Percentiles rank a stretch among this genome's conserved stretches.
These are phyloP conservation scores for Eupithecia centaureata DNA, from an alignment of 2,888 invertebrate genomes.

Conservation along the genomic window DNA sequence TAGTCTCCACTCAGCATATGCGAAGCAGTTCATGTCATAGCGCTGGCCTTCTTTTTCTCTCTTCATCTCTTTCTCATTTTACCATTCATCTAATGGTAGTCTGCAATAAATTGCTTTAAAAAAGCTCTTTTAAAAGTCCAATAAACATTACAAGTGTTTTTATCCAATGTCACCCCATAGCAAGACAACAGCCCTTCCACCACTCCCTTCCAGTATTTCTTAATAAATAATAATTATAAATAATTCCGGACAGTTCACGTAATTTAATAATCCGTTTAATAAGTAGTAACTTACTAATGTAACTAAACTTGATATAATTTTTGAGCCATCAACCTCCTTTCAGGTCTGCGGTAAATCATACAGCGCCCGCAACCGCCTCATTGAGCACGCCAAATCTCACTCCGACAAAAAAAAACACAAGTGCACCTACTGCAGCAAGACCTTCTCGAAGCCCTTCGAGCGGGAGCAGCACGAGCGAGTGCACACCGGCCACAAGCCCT, in stretches of 20 bases:
- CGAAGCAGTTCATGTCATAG: no score
- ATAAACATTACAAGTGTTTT: neutral
- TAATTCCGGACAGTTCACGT: no score
- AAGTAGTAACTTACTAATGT: no score
- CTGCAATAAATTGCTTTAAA: no score
- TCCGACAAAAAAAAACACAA: slow-evolving; percentile 66
- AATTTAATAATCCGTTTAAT: no score
- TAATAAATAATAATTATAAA: no score
- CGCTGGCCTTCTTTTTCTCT: no score
- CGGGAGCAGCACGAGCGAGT: slow-evolving; percentile 83
- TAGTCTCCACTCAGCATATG: no score
- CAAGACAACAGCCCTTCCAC: no score
- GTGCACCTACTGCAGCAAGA: slow-evolving; percentile 82
- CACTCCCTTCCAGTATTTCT: neutral
- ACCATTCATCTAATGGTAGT: no score
- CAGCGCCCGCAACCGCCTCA: slow-evolving; percentile 68
- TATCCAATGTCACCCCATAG: neutral
- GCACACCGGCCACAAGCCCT: slow-evolving; percentile 83
- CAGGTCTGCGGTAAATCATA: slow-evolving; percentile 67
- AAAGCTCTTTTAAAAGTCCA: neutral
- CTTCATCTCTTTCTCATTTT: no score
- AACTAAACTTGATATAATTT: neutral
- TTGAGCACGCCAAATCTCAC: slow-evolving; percentile 66
- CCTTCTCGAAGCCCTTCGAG: slow-evolving; percentile 56
- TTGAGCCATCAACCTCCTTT: neutral